Evolutionary conservation across 1,140 invertebrate genomes (phyloP).

Genomic region (Eupristina koningsbergeri): DNA sequence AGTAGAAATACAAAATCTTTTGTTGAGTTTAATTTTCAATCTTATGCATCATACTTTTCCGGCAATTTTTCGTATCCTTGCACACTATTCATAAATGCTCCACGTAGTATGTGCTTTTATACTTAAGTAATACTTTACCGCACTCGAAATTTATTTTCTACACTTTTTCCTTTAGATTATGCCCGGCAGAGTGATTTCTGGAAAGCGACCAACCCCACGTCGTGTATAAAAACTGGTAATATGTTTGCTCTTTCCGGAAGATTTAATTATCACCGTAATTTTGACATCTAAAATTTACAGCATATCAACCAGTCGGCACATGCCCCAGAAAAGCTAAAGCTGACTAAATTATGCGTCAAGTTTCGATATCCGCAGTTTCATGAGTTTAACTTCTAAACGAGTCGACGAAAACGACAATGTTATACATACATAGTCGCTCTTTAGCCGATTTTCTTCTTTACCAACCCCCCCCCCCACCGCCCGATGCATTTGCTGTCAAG

Average conservation of each 20-base stretch:
- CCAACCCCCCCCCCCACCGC: no score
- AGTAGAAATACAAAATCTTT: background rate
- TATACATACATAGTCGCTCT: background rate
- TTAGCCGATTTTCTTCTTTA: background rate
- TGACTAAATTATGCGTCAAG: conserved; percentile 11
- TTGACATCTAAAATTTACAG: conserved; percentile 4
- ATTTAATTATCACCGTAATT: conserved; percentile 21
- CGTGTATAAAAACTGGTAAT: background rate
- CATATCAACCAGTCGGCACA: background rate
- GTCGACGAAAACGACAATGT: background rate
- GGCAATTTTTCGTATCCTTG: background rate
- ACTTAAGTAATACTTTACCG: conserved; percentile 10
- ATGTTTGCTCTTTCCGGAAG: background rate
- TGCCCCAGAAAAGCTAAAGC: background rate
- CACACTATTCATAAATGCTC: background rate
- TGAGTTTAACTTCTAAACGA: conserved; percentile 1
- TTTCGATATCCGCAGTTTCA: conserved; percentile 35
- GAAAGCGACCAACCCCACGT: background rate
- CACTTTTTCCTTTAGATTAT: background rate
- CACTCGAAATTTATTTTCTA: background rate
- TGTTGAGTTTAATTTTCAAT: background rate
- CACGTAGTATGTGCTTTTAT: background rate
- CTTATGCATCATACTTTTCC: background rate
- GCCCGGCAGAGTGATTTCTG: background rate
- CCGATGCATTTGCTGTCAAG: background rate